phyloP scores from a whole-genome alignment of 2,797 vertebrate species.

The Champsocephalus esox region DNA sequence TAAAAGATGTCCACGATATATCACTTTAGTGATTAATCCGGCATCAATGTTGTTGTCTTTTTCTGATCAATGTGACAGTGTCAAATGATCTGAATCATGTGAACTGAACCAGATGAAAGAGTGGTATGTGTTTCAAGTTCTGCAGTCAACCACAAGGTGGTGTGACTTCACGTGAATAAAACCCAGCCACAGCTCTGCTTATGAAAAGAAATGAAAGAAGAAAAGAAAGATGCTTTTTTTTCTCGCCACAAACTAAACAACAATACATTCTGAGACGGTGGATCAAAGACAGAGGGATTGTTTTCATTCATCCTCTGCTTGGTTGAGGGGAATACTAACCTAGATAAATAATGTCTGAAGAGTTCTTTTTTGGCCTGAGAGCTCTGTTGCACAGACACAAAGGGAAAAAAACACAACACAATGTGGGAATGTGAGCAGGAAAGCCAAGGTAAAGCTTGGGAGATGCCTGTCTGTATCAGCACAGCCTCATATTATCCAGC shows the following conservation, averaged over 20 bases:
- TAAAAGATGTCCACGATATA: background rate
- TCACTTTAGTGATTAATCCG: no score
- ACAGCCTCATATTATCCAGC: conserved; percentile 55
- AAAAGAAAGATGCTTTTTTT: conserved; percentile 48
- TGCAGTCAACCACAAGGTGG: conserved; percentile 71
- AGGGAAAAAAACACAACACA: conserved; percentile 7
- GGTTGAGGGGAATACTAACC: conserved; percentile 61
- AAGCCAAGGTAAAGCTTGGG: conserved; percentile 56
- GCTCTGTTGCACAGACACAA: conserved; percentile 49
- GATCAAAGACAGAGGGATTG: conserved; percentile 64
- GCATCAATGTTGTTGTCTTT: background rate
- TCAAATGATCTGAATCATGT: conserved; percentile 6
- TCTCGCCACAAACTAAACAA: conserved; percentile 61
- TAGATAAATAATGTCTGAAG: conserved; percentile 65
- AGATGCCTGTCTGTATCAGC: conserved; percentile 53
- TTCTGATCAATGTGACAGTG: background rate
- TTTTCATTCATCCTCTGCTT: conserved; percentile 67
- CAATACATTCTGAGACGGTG: conserved; percentile 48
- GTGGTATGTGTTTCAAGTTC: conserved; percentile 8
- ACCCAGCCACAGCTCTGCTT: conserved; percentile 35
- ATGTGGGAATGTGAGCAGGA: conserved; percentile 52
- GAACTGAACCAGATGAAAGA: conserved; percentile 10
- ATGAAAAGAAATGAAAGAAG: conserved; percentile 4
- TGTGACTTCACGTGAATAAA: conserved; percentile 41
- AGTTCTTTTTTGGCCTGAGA: conserved; percentile 52